Evolutionary conservation across 2,888 invertebrate genomes (phyloP).

Genomic region (Acholoe squamosa): DNA sequence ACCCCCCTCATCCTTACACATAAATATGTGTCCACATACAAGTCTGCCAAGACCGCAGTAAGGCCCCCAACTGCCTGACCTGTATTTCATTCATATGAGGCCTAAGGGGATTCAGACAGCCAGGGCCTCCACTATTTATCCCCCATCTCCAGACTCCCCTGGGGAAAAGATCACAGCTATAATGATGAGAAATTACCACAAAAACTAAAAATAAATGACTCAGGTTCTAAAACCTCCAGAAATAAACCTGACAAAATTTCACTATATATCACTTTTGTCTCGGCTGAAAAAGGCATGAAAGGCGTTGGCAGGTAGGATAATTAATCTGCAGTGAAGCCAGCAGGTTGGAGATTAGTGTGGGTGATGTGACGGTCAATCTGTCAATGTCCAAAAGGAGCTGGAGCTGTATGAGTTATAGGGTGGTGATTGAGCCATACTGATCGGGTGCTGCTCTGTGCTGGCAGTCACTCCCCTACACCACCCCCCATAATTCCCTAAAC

Average conservation of each 20-base stretch:
- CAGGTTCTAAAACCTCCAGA: background rate
- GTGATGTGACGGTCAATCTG: background rate
- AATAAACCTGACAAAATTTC: background rate
- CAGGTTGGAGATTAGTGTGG: conserved; percentile 24
- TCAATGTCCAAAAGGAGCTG: conserved; percentile 34
- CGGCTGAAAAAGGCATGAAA: no score
- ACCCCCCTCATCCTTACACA: conserved; percentile 42
- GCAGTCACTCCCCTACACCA: background rate
- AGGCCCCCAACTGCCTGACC: background rate
- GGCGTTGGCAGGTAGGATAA: background rate
- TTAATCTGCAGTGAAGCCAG: background rate
- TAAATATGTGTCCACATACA: conserved; percentile 59
- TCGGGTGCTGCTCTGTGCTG: background rate
- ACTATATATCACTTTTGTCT: no score
- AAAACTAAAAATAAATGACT: background rate
- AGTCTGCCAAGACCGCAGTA: conserved; percentile 6
- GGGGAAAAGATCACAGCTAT: background rate
- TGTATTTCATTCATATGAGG: conserved; percentile 55
- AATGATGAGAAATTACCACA: background rate
- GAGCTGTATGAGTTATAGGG: background rate
- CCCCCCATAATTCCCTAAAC: no score
- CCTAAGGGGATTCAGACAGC: conserved; percentile 44
- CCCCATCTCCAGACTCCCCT: conserved; percentile 11
- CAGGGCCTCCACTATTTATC: conserved; percentile 8
- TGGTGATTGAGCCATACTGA: conserved; percentile 35